These are phyloP conservation scores for Apodemia duryi DNA, from an alignment of 2,888 invertebrate genomes.

Conservation along the genomic window DNA sequence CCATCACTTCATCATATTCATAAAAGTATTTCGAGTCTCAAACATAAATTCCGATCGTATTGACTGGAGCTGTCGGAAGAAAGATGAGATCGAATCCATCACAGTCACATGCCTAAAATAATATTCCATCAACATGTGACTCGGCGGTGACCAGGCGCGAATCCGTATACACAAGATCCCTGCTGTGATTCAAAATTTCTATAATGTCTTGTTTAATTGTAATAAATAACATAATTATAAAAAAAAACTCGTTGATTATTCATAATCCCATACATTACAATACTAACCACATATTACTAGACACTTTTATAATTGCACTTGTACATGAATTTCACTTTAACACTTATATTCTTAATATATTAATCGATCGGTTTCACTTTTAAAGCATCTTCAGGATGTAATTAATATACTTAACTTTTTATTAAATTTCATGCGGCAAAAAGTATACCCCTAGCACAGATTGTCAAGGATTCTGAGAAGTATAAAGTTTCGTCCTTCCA, in stretches of 20 bases:
- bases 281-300: too few species aligned
- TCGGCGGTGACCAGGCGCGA: slow-evolving; percentile 41
- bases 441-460: background rate
- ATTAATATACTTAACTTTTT: too few species aligned
- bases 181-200: slow-evolving; percentile 42
- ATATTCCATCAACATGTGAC: slow-evolving; percentile 53
- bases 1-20: slow-evolving; percentile 57
- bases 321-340: too few species aligned
- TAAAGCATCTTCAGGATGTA: too few species aligned
- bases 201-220: background rate
- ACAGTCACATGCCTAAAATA: slow-evolving; percentile 72
- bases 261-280: too few species aligned
- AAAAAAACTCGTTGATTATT: too few species aligned
- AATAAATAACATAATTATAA: slow-evolving; percentile 13
- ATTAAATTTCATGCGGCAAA: background rate
- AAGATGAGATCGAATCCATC: slow-evolving; percentile 72
- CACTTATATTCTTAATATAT: too few species aligned
- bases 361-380: too few species aligned
- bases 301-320: too few species aligned
- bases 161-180: slow-evolving; percentile 54
- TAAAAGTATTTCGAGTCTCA: slow-evolving; percentile 18
- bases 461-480: background rate
- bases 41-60: slow-evolving; percentile 37
- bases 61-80: slow-evolving; percentile 61
- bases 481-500: background rate